Conservation (phyloP, 2,888 invertebrate genomes). For the Tanytarsus gracilentus region DNA sequence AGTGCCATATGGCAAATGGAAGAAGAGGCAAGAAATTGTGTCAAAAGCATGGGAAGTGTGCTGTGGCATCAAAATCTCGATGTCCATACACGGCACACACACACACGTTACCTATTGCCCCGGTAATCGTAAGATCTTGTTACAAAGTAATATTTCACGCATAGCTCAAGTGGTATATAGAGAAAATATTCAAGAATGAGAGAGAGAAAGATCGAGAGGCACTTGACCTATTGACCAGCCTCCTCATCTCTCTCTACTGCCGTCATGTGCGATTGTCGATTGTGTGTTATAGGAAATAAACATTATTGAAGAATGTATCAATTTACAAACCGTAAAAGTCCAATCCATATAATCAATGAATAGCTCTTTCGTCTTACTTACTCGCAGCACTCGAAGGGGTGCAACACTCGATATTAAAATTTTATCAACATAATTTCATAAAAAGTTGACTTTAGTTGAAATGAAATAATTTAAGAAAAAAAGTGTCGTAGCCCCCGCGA, state of each 20-base stretch:
- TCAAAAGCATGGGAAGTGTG: conserved; percentile 12
- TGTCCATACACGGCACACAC: conserved; percentile 5
- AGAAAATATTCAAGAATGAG: neutral
- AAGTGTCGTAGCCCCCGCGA: no score
- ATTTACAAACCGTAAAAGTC: neutral
- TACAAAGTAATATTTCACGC: conserved; percentile 24
- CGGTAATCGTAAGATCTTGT: conserved; percentile 3
- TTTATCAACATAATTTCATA: no score
- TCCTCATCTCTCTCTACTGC: neutral
- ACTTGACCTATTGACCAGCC: conserved; percentile 28
- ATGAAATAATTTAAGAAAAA: no score
- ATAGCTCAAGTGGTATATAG: neutral
- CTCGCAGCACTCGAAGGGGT: no score
- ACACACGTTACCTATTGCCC: neutral
- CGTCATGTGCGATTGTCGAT: neutral
- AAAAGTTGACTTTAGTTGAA: no score
- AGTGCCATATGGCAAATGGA: neutral
- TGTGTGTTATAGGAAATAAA: neutral
- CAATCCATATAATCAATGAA: no score
- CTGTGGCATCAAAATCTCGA: neutral
- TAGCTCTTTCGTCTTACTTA: no score
- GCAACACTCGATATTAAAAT: no score
- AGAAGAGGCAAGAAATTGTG: neutral
- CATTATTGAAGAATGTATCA: conserved; percentile 21
- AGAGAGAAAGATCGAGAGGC: no score